Base-by-base conservation (phyloP, 2,113 vertebrate genomes). In the Otis tarda region DNA sequence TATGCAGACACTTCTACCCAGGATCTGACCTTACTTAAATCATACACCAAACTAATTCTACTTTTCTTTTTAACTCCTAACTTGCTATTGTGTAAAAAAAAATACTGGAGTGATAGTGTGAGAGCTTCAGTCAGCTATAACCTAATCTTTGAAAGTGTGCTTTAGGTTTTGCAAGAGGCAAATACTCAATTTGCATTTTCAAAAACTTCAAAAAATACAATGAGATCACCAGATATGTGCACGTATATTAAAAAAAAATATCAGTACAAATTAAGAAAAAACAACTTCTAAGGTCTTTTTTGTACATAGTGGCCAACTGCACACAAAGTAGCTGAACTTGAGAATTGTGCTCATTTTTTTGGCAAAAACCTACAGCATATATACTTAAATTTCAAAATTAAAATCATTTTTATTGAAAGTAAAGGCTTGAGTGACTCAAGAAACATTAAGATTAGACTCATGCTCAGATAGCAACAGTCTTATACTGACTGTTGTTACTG, bases 61-160 rank as follows among this genome's bases (percentile, higher is more conserved):
- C 15, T 89, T 74, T 70, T 74, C 30, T n/a, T 65, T 56, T 53
- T 35, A 57, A 33, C 7, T 84, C 22, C 23, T 75, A 68, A 45
- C 4, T 85, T 93, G 24, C 27, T 49, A 15, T 25, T 2, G 0
- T 25, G 2, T 56, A 52, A 60, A 80, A 93, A 47, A 6, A 37
- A 37, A 37, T 8, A 1, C 6, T 9, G 1, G 12, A 4, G 12
- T 35, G 9, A 28, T 11, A 35, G 5, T 4, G 7, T 78, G 27
- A 81, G 81, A 18, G 10, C 67, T 92, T 83, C 33, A 25, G 18
- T 22, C 45, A 80, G 45, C 3, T 69, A 70, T 65, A 80, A 56
- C 35, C 20, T 21, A 53, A 45, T 5, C 7, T 83, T 53, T 90
- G n/a, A 31, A 82, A 85, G 12, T 0, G 0, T 47, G 20, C 22